Percentiles rank a stretch among this genome's conserved stretches.
phyloP scores from a whole-genome alignment of 2,797 vertebrate species.

The Masticophis lateralis region DNA sequence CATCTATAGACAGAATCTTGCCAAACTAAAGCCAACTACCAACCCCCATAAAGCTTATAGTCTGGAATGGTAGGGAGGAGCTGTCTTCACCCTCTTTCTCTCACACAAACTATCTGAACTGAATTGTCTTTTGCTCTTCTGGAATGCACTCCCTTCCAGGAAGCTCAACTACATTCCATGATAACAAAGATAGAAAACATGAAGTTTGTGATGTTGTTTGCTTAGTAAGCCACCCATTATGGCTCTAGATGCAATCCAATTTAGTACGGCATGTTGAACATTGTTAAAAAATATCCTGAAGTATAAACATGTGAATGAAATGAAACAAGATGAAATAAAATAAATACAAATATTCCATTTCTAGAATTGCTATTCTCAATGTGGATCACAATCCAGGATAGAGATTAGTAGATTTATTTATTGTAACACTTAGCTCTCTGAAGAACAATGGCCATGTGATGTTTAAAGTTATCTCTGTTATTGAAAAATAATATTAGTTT shows the following conservation, averaged over 20 bases:
- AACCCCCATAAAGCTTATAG: not conserved
- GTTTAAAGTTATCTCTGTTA: not conserved
- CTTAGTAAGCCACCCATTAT: not conserved
- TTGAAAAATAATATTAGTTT: not conserved
- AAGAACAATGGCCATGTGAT: not conserved
- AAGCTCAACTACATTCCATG: not conserved
- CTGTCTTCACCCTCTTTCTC: not conserved
- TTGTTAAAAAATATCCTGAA: not conserved
- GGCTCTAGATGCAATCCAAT: not conserved
- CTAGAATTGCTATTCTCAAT: not conserved
- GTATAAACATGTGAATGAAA: not conserved
- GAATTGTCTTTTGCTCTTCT: not conserved
- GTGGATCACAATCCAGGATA: not conserved
- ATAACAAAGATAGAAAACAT: not conserved
- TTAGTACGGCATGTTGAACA: not conserved
- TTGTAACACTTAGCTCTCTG: not conserved
- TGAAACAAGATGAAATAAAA: not conserved
- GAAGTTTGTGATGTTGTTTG: not conserved
- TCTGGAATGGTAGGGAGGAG: not conserved
- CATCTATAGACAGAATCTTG: not conserved
- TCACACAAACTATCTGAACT: not conserved
- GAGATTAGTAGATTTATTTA: not conserved
- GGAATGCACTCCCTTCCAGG: not conserved
- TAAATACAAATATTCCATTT: not conserved
- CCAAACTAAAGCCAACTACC: not conserved